phyloP scores from a whole-genome alignment of 1,140 invertebrate species.

The Hesperophylax magnus region DNA sequence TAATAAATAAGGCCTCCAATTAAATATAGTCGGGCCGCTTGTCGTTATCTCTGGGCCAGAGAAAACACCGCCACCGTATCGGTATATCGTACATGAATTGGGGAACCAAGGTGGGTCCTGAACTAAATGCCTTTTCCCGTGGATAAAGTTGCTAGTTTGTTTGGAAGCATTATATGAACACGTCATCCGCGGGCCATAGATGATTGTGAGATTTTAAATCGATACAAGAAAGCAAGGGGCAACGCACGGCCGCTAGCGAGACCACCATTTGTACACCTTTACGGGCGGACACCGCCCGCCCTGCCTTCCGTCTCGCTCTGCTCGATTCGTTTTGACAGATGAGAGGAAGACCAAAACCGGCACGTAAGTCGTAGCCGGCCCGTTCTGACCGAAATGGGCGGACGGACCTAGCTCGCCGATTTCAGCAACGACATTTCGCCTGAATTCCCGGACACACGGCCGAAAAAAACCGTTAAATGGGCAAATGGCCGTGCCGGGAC shows the following conservation, averaged over 20 bases:
- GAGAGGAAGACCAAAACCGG: conserved; percentile 22
- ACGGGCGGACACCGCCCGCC: conserved; percentile 27
- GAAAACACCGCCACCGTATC: background rate
- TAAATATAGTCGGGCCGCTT: background rate
- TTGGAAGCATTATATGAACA: conserved; percentile 1
- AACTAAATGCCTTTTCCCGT: background rate
- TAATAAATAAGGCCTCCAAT: conserved; percentile 42
- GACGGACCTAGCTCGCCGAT: conserved; percentile 32
- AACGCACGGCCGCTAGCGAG: conserved; percentile 25
- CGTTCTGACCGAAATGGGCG: conserved; percentile 33
- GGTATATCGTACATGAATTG: conserved; percentile 1
- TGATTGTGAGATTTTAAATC: conserved; percentile 47
- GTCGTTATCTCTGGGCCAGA: background rate
- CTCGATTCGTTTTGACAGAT: conserved; percentile 44
- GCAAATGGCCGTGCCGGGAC: background rate
- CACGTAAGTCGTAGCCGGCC: conserved; percentile 35
- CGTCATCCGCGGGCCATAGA: conserved; percentile 36
- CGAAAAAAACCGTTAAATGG: conserved; percentile 28
- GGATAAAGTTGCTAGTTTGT: conserved; percentile 2
- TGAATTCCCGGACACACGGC: conserved; percentile 15
- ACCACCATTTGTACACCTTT: conserved; percentile 43
- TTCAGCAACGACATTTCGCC: conserved; percentile 28
- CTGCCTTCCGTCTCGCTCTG: conserved; percentile 33
- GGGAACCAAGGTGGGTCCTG: background rate
- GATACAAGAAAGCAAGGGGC: conserved; percentile 47